Evolutionary conservation across 2,113 vertebrate species (phyloP).

Genomic region (Elephas maximus): DNA sequence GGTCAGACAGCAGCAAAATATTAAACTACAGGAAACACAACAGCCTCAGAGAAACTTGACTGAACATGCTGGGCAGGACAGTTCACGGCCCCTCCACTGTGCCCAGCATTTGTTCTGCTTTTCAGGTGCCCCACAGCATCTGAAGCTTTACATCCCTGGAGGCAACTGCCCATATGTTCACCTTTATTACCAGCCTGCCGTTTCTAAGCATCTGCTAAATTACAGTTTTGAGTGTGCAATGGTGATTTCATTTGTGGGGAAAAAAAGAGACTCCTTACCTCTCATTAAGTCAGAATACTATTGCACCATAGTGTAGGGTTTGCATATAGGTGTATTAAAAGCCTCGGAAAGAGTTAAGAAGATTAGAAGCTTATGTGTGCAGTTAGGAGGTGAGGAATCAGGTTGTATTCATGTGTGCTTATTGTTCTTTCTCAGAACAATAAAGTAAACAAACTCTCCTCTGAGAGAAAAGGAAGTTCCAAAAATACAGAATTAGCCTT

Average conservation of each 20-base stretch:
- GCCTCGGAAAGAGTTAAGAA: background rate
- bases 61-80: background rate
- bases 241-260: conserved; percentile 32
- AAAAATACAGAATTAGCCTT: conserved; percentile 44
- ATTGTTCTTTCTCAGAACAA: conserved; percentile 40
- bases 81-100: background rate
- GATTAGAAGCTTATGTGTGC: background rate
- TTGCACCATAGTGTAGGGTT: background rate
- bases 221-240: conserved; percentile 14
- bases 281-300: conserved; percentile 52
- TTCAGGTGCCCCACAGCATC: background rate
- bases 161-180: conserved; percentile 61
- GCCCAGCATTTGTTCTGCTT: conserved; percentile 22
- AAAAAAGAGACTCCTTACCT: conserved; percentile 9
- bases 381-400: background rate
- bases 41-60: background rate
- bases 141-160: conserved; percentile 38
- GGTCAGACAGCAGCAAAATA: conserved; percentile 15
- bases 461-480: background rate
- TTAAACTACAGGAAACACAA: conserved; percentile 27
- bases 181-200: conserved; percentile 67
- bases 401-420: conserved; percentile 17
- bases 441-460: conserved; percentile 28
- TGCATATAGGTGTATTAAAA: background rate
- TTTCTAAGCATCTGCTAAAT: conserved; percentile 69